Evolutionary conservation across 2,113 vertebrate genomes (phyloP).

Genomic region (Seriola rivoliana): DNA sequence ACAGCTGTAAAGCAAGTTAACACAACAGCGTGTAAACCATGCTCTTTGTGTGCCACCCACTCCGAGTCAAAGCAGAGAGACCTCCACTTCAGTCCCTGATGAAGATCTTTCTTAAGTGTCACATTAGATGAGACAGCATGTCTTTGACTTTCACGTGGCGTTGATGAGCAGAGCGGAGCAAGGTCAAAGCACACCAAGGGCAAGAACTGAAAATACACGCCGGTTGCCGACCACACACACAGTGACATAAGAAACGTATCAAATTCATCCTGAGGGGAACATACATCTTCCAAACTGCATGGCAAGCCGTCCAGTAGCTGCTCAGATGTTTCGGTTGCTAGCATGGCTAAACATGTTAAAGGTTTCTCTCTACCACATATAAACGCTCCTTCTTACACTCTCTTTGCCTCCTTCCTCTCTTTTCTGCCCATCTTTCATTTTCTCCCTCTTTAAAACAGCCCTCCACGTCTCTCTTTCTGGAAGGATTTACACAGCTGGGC

Average conservation of each 20-base stretch:
- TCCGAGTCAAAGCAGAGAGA: constrained; percentile 1
- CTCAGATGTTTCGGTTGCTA: neutral
- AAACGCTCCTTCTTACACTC: too few species aligned
- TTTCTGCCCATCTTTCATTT: too few species aligned
- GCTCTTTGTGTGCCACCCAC: neutral
- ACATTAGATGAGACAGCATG: constrained; percentile 47
- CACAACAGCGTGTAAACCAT: neutral
- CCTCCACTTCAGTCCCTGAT: constrained; percentile 8
- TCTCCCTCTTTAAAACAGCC: too few species aligned
- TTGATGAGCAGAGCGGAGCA: constrained; percentile 23
- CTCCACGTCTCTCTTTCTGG: too few species aligned
- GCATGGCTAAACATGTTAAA: too few species aligned
- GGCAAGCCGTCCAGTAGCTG: neutral
- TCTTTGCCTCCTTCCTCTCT: too few species aligned
- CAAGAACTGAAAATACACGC: neutral
- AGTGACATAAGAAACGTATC: neutral
- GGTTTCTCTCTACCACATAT: neutral
- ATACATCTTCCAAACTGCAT: neutral
- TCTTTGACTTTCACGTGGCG: constrained; percentile 13
- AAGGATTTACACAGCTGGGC: too few species aligned
- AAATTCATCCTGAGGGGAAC: neutral
- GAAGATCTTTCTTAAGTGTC: constrained; percentile 36
- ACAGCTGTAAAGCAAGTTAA: neutral
- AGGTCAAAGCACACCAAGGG: constrained; percentile 22
- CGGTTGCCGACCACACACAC: neutral